Percentiles rank a stretch among this genome's conserved stretches.
Conservation (phyloP, 2,888 invertebrate species). For the Escarpia spicata region DNA sequence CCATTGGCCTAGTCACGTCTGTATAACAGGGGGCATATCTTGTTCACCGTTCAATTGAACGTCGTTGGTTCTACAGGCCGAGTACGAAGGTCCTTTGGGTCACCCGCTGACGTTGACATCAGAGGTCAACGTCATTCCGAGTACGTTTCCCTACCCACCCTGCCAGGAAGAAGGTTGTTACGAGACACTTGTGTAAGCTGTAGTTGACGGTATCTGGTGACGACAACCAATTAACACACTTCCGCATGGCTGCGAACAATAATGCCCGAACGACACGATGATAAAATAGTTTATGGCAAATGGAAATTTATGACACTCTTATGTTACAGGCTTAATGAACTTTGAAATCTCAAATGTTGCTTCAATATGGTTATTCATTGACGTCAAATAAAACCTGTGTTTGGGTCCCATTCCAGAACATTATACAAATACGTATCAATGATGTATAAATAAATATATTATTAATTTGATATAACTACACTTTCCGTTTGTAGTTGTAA, state of each 20-base stretch:
- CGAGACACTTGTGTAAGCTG: background rate
- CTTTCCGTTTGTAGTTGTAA: background rate
- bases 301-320: too few relatives aligned
- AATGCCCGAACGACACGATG: background rate
- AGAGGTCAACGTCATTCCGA: background rate
- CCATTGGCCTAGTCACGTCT: too few relatives aligned
- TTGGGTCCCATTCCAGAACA: too few relatives aligned
- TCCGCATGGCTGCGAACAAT: background rate
- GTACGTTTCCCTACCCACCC: background rate
- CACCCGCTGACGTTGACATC: background rate
- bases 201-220: background rate
- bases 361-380: background rate
- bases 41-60: background rate
- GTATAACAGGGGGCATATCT: background rate
- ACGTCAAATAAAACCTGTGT: background rate
- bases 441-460: background rate
- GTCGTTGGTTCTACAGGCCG: background rate
- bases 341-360: too few relatives aligned
- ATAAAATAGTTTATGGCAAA: background rate
- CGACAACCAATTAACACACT: background rate
- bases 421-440: background rate
- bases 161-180: background rate
- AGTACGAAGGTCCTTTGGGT: background rate
- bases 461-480: background rate
- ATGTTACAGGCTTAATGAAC: too few relatives aligned